Conservation (phyloP, 2,888 invertebrate species). For the Drosophila tanythrix region DNA sequence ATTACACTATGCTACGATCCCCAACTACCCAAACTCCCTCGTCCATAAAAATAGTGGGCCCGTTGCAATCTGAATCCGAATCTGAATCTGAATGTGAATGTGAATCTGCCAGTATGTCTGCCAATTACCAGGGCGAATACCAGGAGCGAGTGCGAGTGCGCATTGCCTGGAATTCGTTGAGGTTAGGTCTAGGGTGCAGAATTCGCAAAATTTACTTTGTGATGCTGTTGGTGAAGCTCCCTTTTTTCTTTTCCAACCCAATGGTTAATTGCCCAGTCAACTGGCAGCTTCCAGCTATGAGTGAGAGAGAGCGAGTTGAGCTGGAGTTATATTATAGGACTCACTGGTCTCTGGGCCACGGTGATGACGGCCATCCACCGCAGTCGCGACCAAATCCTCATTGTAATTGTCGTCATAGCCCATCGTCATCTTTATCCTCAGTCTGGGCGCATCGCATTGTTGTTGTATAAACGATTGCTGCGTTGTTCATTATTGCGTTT, state of each 20-base stretch:
- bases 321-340: slow-evolving; percentile 15
- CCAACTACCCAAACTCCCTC: background rate
- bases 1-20: background rate
- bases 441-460: slow-evolving; percentile 64
- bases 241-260: slow-evolving; percentile 79
- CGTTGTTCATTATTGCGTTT: slow-evolving; percentile 64
- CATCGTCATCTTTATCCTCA: slow-evolving; percentile 47
- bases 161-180: slow-evolving; percentile 16
- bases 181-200: slow-evolving; percentile 47
- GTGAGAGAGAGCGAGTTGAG: slow-evolving; percentile 27
- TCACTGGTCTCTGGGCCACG: slow-evolving; percentile 20
- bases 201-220: slow-evolving; percentile 57
- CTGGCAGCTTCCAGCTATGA: slow-evolving; percentile 59
- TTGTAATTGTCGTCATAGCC: slow-evolving; percentile 68
- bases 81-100: background rate
- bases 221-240: slow-evolving; percentile 59
- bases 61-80: slow-evolving; percentile 19
- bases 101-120: slow-evolving; percentile 60
- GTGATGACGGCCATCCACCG: slow-evolving; percentile 66
- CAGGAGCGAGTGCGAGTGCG: slow-evolving; percentile 33
- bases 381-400: slow-evolving; percentile 61
- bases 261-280: slow-evolving; percentile 80
- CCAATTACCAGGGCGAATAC: slow-evolving; percentile 42
- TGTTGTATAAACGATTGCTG: slow-evolving; percentile 67
- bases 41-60: slow-evolving; percentile 8